These are phyloP conservation scores for Montipora capricornis DNA, from an alignment of 64 coral and sea anemone species.

Conservation along the genomic window DNA sequence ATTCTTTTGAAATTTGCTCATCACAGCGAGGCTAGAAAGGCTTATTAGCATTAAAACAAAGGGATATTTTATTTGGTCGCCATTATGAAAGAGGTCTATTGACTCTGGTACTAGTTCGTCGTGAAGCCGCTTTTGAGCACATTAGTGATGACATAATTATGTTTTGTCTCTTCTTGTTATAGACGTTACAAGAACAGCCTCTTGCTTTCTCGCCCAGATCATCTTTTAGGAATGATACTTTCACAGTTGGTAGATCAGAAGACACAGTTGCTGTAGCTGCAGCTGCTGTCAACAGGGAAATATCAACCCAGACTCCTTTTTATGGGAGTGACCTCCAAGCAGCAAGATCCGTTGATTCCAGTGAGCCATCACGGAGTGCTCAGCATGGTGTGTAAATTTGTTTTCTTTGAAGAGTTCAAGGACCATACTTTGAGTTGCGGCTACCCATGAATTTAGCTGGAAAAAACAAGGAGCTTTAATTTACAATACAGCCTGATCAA, in stretches of 20 bases:
- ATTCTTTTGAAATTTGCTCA: no score
- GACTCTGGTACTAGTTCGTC: no score
- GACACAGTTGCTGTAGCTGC: background rate
- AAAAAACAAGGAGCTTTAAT: no score
- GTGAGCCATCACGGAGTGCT: conserved; percentile 72
- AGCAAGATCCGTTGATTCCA: conserved; percentile 84
- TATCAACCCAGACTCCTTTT: conserved; percentile 79
- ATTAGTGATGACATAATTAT: background rate
- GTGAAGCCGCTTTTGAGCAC: no score
- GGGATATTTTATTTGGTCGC: no score
- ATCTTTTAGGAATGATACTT: conserved; percentile 13
- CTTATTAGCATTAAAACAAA: no score
- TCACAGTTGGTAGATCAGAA: conserved; percentile 4
- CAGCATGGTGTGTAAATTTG: background rate
- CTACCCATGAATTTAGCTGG: no score
- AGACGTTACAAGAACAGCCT: background rate
- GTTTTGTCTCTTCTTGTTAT: background rate
- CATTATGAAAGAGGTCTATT: no score
- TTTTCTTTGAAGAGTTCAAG: no score
- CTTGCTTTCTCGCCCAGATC: background rate
- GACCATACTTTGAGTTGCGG: no score
- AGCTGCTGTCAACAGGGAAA: conserved; percentile 43
- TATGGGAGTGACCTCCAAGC: conserved; percentile 68
- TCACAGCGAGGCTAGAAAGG: no score
- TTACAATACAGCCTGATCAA: no score